Base-by-base conservation (phyloP, 2,888 invertebrate species). In the Aquatica leii region DNA sequence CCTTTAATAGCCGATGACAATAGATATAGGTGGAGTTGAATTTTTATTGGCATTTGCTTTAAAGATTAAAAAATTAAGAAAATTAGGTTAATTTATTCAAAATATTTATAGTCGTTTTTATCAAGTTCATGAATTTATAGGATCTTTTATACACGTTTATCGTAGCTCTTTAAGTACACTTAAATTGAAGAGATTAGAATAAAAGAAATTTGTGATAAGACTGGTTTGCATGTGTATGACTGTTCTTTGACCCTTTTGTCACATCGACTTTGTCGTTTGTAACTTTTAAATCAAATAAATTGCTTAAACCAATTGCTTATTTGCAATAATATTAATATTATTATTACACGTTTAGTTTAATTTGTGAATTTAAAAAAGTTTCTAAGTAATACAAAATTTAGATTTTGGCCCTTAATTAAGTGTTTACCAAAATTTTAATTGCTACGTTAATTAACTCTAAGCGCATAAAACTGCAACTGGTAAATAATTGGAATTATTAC, bases 211-310 rank as follows among this genome's bases (percentile, higher is more conserved):
- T 18, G 18, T 18, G 46, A 46, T 46, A 43, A 43, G 43, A 43
- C 14, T 43, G 15, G 15, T 43, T 43, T 46, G 46, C 46, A 46
- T 20, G 17, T 46, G 18, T n/a, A 46, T 20, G 8, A 18, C 17
- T 20, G 46, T 46, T 46, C 18, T 46, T 46, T 46, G 46, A 46
- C 46, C 46, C 20, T 46, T 46, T 46, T 46, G 46, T 46, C 46
- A 46, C 18, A 46, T 46, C 18, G 2, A 6, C 24, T 24, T 24
- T 6, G n/a, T n/a, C n/a, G n/a, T n/a, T n/a, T 43, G 41, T 12
- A 2, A 17, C 41, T 43, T 43, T 15, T 43, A 43, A 43, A 17
- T 46, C 18, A 20, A 46, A 46, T 18, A 24, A 24, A 24, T 24
- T 24, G 6, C 24, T 4, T 6, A 24, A n/a, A n/a, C n/a, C n/a